Evolutionary conservation across 1,140 invertebrate genomes (phyloP).

Genomic region (Hesperophylax magnus): DNA sequence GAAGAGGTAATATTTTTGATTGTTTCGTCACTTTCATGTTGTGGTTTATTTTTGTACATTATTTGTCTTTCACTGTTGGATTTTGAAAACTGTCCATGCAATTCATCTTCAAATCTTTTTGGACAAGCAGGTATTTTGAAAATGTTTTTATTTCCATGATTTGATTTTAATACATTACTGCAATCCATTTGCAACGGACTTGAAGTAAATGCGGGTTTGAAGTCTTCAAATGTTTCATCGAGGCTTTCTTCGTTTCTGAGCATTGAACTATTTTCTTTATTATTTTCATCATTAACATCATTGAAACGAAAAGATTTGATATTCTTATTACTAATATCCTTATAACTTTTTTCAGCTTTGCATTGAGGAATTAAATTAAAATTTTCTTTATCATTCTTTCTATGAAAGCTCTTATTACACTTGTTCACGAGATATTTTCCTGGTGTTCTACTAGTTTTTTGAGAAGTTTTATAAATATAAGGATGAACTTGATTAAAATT

Average conservation of each 20-base stretch:
- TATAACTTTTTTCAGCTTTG: not conserved
- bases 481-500: too few relatives aligned
- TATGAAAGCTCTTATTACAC: not conserved
- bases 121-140: not conserved
- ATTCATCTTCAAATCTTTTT: not conserved
- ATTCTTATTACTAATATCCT: not conserved
- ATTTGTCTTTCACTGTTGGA: not conserved
- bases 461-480: not conserved
- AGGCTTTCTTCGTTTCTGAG: not conserved
- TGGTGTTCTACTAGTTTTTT: not conserved
- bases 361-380: not conserved
- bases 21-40: not conserved
- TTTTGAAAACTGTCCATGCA: not conserved
- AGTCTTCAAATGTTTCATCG: not conserved
- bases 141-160: not conserved
- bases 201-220: conserved; percentile 11
- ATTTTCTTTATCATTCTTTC: not conserved
- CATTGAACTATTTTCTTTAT: not conserved
- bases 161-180: too few relatives aligned
- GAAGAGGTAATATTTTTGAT: not conserved
- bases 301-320: not conserved
- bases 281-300: not conserved
- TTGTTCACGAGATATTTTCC: not conserved
- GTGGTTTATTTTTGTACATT: not conserved
- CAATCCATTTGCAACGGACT: not conserved